Percentiles rank a stretch among this genome's conserved stretches.
Conservation (phyloP, 2,888 invertebrate species). For the Tiliacea aurago region DNA sequence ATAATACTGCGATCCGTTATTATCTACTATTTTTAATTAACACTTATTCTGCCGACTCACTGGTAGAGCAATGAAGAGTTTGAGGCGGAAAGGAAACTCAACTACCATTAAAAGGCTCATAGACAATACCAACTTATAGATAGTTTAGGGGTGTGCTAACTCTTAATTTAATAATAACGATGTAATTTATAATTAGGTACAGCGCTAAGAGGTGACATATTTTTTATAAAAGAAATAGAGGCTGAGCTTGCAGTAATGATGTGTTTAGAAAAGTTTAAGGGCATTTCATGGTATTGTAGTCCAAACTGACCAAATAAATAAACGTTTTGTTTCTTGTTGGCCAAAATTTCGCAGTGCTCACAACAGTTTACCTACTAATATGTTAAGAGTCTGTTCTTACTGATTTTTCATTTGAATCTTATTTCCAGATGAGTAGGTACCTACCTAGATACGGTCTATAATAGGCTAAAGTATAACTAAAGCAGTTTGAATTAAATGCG, state of each 20-base stretch:
- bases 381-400: too few relatives aligned
- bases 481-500: neutral
- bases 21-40: constrained; percentile 50
- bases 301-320: neutral
- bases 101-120: constrained; percentile 75
- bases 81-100: constrained; percentile 79
- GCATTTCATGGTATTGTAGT: neutral
- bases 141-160: constrained; percentile 39
- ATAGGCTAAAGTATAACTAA: neutral
- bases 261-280: neutral
- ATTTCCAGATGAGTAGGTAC: neutral
- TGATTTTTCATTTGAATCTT: neutral
- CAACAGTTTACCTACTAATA: too few relatives aligned
- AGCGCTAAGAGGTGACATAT: too few relatives aligned
- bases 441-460: neutral
- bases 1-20: constrained; percentile 22
- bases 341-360: neutral
- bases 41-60: constrained; percentile 44
- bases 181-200: neutral
- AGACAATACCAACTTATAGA: constrained; percentile 54
- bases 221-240: neutral
- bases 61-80: constrained; percentile 56
- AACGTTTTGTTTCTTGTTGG: neutral
- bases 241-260: neutral
- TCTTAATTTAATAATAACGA: constrained; percentile 15